Evolutionary conservation across 1,140 invertebrate genomes (phyloP).

Genomic region (Zophobas atratus): DNA sequence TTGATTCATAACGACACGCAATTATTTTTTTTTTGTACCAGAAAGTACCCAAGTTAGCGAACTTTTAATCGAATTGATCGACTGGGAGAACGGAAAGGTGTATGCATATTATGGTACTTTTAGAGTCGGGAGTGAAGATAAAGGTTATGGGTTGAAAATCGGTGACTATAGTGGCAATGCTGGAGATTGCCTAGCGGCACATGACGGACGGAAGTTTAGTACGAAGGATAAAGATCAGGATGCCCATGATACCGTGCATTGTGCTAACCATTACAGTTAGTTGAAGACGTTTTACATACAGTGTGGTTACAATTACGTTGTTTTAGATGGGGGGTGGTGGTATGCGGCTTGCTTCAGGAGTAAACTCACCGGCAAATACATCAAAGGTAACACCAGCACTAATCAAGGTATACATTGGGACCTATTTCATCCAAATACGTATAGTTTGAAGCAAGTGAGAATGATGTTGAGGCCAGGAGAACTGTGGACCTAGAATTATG

Average conservation of each 20-base stretch:
- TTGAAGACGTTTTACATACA: background rate
- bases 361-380: background rate
- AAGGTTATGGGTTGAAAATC: slow-evolving; percentile 76
- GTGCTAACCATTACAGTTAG: slow-evolving; percentile 6
- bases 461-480: too few species aligned
- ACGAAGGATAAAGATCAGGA: slow-evolving; percentile 66
- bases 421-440: too few species aligned
- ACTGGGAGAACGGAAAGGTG: slow-evolving; percentile 71
- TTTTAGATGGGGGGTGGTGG: background rate
- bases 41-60: slow-evolving; percentile 57
- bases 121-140: slow-evolving; percentile 75
- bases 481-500: too few species aligned
- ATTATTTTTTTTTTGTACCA: slow-evolving; percentile 45
- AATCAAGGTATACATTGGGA: too few species aligned
- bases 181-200: slow-evolving; percentile 79
- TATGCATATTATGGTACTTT: slow-evolving; percentile 78
- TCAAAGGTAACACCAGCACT: too few species aligned
- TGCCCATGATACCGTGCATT: background rate
- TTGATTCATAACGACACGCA: background rate
- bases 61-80: slow-evolving; percentile 77
- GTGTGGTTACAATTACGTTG: background rate
- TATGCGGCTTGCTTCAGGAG: background rate
- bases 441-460: too few species aligned
- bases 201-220: slow-evolving; percentile 81
- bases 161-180: slow-evolving; percentile 75